Evolutionary conservation across 2,113 vertebrate species (phyloP), one percentile per base, ranked within the genome.

Genomic region (Hemicordylus capensis): DNA sequence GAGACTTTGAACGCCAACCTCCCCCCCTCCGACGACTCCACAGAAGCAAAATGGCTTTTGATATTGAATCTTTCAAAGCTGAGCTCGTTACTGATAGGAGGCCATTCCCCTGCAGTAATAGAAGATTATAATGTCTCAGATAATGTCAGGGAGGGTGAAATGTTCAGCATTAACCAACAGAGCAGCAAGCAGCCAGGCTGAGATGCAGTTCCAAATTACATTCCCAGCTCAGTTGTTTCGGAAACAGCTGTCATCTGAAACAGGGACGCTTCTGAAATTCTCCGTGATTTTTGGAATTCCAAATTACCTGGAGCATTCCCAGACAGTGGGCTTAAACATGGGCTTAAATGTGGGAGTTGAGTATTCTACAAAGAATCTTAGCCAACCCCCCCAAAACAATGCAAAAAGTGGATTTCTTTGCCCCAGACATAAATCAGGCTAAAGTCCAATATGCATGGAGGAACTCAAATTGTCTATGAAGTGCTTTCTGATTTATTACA

Each of bases 21-120:
- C 24, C 20, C n/a, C 56, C 7, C 26, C 20, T 26, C 58, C 76
- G 10, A n/a, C 51, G 24, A 37, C n/a, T n/a, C 84, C 44, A 11
- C 24, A 80, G 83, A 69, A 86, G 20, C 51, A 79, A 92, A 84
- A 93, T n/a, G 69, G 61, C 17, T 90, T 91, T 88, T 86, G 92
- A 8, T 89, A 56, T 0, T 46, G 91, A 61, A n/a, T 66, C 5
- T 81, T 89, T 72, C 69, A 67, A 81, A 85, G 81, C 72, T 31
- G 83, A 87, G 56, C 83, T 78, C 46, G 1, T 28, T 54, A 74
- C 90, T 86, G 90, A 72, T 34, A 82, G 86, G 73, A 90, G 85
- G 88, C 90, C 87, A 64, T 83, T 87, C 24, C 88, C 84, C 88
- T 82, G 90, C 90, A 84, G 67, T 22, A 70, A 42, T 67, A 86